A percentile compares a stretch with the other conserved stretches of the same genome.
Evolutionary conservation across 2,113 vertebrate species (phyloP).

Genomic region (Corvus hawaiiensis): DNA sequence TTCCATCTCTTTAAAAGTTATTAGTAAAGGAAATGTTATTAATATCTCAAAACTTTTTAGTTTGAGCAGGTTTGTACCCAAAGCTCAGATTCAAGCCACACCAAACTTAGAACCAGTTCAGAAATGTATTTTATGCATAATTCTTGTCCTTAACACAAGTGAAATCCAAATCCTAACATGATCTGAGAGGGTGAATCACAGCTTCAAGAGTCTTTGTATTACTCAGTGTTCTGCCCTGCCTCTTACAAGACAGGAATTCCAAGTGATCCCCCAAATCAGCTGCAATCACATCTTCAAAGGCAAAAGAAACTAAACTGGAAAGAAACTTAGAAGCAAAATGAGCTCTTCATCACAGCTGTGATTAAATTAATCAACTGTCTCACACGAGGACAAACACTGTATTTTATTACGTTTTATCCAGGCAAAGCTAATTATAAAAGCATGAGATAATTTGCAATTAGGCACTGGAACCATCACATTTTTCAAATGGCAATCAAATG

Average conservation of each 20-base stretch:
- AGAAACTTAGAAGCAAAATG: not conserved
- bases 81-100: not conserved
- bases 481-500: not conserved
- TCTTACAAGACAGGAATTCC: not conserved
- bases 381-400: not conserved
- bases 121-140: not conserved
- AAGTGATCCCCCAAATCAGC: not conserved
- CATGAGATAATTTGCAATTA: not conserved
- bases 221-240: not conserved
- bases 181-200: not conserved
- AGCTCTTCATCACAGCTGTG: not conserved
- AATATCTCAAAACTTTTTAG: not conserved
- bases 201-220: not conserved
- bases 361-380: not conserved
- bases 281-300: not conserved
- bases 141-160: not conserved
- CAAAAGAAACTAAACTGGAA: not conserved
- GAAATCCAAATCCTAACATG: not conserved
- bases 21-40: not conserved
- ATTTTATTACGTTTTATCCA: not conserved
- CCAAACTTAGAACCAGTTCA: not conserved
- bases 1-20: not conserved
- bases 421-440: constrained; percentile 8
- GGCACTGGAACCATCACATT: not conserved
- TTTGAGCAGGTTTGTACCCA: not conserved